phyloP scores from a whole-genome alignment of 2,797 vertebrate species.

The Sandelia bainsii region DNA sequence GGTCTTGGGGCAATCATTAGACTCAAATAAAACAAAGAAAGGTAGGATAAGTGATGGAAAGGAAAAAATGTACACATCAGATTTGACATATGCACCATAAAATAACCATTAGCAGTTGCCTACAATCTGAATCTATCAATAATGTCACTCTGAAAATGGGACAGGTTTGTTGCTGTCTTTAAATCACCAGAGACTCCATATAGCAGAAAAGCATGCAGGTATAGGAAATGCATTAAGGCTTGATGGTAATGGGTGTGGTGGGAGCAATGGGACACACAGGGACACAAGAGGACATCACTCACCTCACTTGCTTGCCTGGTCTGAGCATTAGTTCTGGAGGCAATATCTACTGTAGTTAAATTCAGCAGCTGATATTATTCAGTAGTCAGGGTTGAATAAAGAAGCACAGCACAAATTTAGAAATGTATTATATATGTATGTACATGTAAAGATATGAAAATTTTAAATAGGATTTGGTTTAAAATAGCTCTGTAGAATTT shows the following conservation, averaged over 20 bases:
- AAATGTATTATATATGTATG: too few species aligned
- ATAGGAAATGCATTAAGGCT: constrained; percentile 83
- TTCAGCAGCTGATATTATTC: neutral
- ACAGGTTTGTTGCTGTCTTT: constrained; percentile 90
- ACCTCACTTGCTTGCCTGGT: constrained; percentile 52
- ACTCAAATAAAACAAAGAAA: constrained; percentile 59
- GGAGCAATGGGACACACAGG: constrained; percentile 73
- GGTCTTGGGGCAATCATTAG: constrained; percentile 59
- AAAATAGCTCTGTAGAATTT: too few species aligned
- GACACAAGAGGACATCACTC: constrained; percentile 70
- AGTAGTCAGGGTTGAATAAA: too few species aligned
- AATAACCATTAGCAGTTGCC: constrained; percentile 88
- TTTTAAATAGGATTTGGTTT: too few species aligned
- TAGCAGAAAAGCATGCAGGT: constrained; percentile 80
- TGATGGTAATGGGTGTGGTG: constrained; percentile 78
- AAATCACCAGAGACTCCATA: constrained; percentile 85
- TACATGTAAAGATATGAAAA: too few species aligned
- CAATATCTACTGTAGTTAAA: constrained; percentile 11
- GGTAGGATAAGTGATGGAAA: constrained; percentile 15
- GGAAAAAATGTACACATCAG: constrained; percentile 69
- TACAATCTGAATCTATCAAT: constrained; percentile 88
- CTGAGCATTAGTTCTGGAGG: constrained; percentile 16
- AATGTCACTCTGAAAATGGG: constrained; percentile 87
- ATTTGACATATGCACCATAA: constrained; percentile 87
- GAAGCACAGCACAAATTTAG: neutral